Conservation (phyloP, 2,113 vertebrate genomes). For the Fukomys damarensis region DNA sequence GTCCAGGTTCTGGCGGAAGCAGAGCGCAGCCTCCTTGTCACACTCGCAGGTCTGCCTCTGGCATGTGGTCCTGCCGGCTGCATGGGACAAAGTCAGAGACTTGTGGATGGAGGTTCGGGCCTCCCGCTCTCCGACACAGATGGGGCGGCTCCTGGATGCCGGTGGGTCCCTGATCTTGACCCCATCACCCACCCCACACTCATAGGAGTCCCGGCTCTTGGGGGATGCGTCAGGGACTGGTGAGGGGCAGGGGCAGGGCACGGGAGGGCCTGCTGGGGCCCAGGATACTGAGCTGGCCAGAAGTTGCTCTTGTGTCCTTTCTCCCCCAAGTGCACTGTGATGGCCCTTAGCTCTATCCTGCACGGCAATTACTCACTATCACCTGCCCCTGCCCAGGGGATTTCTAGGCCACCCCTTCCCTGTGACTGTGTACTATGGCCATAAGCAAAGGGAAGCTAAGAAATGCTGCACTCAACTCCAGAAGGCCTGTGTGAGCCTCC, state of each 20-base stretch:
- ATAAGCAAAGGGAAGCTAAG: neutral
- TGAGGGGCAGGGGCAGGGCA: neutral
- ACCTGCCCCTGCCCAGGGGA: neutral
- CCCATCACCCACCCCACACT: neutral
- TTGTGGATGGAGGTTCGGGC: accelerated
- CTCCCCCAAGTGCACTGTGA: neutral
- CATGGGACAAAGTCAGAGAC: neutral
- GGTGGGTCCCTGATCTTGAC: neutral
- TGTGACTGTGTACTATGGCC: accelerated
- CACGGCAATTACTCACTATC: neutral
- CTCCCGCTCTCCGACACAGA: accelerated
- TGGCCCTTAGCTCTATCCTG: neutral
- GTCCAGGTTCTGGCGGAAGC: constrained; percentile 65
- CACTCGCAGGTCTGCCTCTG: constrained; percentile 60
- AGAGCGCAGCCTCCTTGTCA: constrained; percentile 54
- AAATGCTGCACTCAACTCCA: no score
- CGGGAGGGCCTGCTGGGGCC: neutral
- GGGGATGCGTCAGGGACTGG: neutral
- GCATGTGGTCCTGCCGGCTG: constrained; percentile 76
- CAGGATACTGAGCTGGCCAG: neutral
- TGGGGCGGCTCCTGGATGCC: neutral
- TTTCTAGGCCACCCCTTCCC: neutral
- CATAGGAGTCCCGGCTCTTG: neutral
- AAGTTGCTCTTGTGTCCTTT: no score
- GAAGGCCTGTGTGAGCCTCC: accelerated